Conservation (phyloP, 1,140 invertebrate species). For the Ceratina japonica region DNA sequence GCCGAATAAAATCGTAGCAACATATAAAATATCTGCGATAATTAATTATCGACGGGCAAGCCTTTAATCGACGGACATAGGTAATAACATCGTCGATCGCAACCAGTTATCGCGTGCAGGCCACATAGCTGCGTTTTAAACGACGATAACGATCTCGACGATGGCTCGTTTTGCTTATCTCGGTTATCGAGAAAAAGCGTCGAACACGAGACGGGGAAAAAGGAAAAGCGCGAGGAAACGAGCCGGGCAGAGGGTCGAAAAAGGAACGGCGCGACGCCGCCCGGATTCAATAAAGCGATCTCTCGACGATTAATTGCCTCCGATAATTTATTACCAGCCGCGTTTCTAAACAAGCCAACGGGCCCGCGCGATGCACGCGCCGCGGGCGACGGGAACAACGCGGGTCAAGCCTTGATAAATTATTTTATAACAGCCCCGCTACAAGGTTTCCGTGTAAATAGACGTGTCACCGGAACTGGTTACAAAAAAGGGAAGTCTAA, state of each 20-base stretch:
- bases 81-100: background rate
- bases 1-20: no score
- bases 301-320: conserved; percentile 28
- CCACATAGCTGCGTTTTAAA: background rate
- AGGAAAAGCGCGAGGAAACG: background rate
- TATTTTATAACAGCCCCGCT: background rate
- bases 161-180: background rate
- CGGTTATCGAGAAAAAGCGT: background rate
- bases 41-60: no score
- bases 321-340: conserved; percentile 32
- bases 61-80: conserved; percentile 18
- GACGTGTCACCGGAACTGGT: background rate
- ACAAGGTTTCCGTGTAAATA: conserved; percentile 20
- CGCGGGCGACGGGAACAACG: background rate
- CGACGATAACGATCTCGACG: background rate
- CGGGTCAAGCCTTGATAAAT: conserved; percentile 4
- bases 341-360: conserved; percentile 29
- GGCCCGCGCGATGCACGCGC: background rate
- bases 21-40: no score
- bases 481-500: background rate
- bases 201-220: background rate
- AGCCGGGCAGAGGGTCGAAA: background rate
- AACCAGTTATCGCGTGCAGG: background rate
- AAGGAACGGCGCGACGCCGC: background rate
- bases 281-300: conserved; percentile 42